Evolutionary conservation across 2,888 invertebrate genomes (phyloP), one percentile per base, ranked within the genome.

Genomic region (Caenorhabditis sp.): DNA sequence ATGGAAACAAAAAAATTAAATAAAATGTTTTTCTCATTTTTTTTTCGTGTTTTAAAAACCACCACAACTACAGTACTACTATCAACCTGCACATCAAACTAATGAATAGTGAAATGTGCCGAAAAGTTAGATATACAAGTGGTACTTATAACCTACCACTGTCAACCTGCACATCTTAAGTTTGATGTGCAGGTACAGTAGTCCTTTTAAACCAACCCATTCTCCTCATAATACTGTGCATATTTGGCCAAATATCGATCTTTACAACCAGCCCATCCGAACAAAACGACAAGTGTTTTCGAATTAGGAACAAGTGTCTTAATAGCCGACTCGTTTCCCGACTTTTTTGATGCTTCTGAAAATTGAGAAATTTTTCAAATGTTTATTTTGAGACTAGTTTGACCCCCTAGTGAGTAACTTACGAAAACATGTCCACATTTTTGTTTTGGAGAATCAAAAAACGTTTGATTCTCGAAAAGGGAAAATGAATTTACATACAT

Each of bases 201-300:
- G 8, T 10, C 31, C 31, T 10, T 10, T n/a, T n/a, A n/a, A 58
- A 67, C 90, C 89, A 88, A 93, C 93, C 93, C 92, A 84, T 91
- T 91, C 70, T 92, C 91, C 85, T 93, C 92, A 87, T 93, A 93
- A 70, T 93, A 92, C 82, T 92, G 91, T 57, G 93, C 92, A 89
- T 93, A 93, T 87, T 93, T 93, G 81, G 92, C 91, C 63, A 93
- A 88, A 88, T 93, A 92, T 85, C 92, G 92, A 88, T 93, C 93
- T 88, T 92, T 91, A 87, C 93, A 93, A 50, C 93, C 93, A 60
- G 93, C 92, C 93, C 93, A 93, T 43, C 93, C 93, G 73, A 93
- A 90, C 75, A 93, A 89, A 72, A 92, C 88, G 36, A 93, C 91
- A 59, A 93, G 91, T 50, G 93, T 73, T 31, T 69, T 71, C 25